Evolutionary conservation across 2,797 vertebrate species (phyloP).

Genomic region (Myotis daubentonii): DNA sequence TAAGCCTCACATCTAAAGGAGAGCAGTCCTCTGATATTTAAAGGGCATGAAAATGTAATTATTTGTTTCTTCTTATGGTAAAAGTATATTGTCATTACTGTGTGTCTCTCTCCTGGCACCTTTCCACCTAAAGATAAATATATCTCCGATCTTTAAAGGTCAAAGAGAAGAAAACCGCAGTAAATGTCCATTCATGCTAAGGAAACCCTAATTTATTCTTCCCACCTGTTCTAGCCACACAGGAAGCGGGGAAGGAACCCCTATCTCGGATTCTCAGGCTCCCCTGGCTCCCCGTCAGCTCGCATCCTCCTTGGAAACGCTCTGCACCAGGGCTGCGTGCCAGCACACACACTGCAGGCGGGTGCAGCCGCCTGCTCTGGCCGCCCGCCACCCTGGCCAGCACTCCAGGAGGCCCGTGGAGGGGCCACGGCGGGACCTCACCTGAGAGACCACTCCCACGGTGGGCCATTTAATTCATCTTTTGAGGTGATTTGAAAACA

Average conservation of each 20-base stretch:
- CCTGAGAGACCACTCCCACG: not conserved
- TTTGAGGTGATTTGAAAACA: conserved; percentile 20
- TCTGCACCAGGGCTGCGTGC: not conserved
- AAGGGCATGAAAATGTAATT: conserved; percentile 65
- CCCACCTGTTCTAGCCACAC: not conserved
- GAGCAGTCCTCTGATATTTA: conserved; percentile 55
- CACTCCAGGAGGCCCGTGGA: accelerated
- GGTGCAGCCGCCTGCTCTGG: not conserved
- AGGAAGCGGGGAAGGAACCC: not conserved
- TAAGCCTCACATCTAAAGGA: conserved; percentile 61
- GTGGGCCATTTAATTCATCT: not conserved
- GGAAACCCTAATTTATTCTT: conserved; percentile 24
- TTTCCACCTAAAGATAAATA: not conserved
- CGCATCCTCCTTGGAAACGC: not conserved
- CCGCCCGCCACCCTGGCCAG: not conserved
- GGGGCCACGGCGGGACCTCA: not conserved
- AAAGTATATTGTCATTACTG: conserved; percentile 43
- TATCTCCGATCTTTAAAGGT: conserved; percentile 2
- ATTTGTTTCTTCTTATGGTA: conserved; percentile 32
- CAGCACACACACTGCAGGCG: accelerated
- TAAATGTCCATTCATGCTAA: conserved; percentile 40
- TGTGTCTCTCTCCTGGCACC: conserved; percentile 32
- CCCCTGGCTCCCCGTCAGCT: not conserved
- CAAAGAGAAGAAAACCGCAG: conserved; percentile 10
- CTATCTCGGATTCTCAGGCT: not conserved